phyloP scores from a whole-genome alignment of 2,113 vertebrate genomes.

The Oncorhynchus keta region DNA sequence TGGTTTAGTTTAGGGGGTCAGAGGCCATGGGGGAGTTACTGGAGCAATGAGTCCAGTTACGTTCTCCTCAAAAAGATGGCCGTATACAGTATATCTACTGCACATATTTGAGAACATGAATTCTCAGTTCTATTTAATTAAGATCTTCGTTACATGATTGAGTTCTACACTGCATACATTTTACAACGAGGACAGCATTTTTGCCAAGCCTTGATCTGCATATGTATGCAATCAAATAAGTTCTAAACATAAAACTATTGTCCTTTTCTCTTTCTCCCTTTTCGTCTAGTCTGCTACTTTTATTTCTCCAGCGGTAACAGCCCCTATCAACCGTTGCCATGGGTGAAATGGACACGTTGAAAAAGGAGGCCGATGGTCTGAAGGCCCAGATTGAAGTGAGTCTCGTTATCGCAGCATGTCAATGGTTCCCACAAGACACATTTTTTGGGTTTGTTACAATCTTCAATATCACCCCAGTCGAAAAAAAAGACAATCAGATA shows the following conservation, averaged over 20 bases:
- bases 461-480: no score
- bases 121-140: no score
- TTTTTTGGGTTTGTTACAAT: not conserved
- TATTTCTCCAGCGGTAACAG: slow-evolving; percentile 42
- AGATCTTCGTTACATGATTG: not conserved
- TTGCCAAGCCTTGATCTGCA: not conserved
- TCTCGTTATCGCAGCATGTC: not conserved
- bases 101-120: not conserved
- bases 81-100: not conserved
- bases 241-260: not conserved
- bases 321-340: slow-evolving; percentile 54
- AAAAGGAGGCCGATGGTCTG: slow-evolving; percentile 75
- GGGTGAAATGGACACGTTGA: slow-evolving; percentile 77
- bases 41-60: no score
- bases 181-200: not conserved
- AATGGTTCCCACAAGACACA: not conserved
- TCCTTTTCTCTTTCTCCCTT: no score
- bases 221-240: not conserved
- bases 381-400: slow-evolving; percentile 75
- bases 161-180: not conserved
- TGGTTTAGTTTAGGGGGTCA: no score
- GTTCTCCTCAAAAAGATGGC: not conserved
- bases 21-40: no score
- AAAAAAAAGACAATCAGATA: no score
- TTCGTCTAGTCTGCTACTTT: slow-evolving; percentile 19